These are phyloP conservation scores for Aptenodytes patagonicus DNA, from an alignment of 2,113 vertebrate species.

Conservation along the genomic window DNA sequence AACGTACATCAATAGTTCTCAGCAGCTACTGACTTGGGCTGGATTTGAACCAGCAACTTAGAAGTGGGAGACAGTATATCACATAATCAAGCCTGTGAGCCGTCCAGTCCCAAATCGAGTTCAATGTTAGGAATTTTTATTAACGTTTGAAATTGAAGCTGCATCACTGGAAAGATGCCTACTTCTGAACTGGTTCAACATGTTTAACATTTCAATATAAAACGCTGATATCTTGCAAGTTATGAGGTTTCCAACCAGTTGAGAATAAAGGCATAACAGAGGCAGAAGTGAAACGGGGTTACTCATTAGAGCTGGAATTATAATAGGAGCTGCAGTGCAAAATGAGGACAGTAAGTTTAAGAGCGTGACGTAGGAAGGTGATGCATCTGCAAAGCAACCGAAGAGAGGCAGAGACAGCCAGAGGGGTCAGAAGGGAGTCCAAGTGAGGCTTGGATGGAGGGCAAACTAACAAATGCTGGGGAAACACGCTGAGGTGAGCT, in stretches of 20 bases:
- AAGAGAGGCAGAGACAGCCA: not conserved
- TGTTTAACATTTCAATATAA: conserved; percentile 41
- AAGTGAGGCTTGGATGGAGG: not conserved
- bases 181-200: conserved; percentile 62
- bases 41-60: not conserved
- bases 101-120: not conserved
- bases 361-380: not conserved
- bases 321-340: not conserved
- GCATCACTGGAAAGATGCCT: conserved; percentile 54
- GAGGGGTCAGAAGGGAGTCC: not conserved
- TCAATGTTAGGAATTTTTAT: conserved; percentile 58
- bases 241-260: not conserved
- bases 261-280: not conserved
- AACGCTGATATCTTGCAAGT: conserved; percentile 16
- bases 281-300: not conserved
- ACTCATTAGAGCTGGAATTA: not conserved
- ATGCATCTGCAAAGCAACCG: not conserved
- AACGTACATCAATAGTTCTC: not conserved
- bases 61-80: not conserved
- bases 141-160: conserved; percentile 46
- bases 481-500: not conserved
- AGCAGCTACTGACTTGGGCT: conserved; percentile 24
- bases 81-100: conserved; percentile 16
- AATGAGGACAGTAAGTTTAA: not conserved
- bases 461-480: not conserved